Evolutionary conservation across 2,888 invertebrate genomes (phyloP), one percentile per base, ranked within the genome.

Genomic region (Aleiodes testaceus): DNA sequence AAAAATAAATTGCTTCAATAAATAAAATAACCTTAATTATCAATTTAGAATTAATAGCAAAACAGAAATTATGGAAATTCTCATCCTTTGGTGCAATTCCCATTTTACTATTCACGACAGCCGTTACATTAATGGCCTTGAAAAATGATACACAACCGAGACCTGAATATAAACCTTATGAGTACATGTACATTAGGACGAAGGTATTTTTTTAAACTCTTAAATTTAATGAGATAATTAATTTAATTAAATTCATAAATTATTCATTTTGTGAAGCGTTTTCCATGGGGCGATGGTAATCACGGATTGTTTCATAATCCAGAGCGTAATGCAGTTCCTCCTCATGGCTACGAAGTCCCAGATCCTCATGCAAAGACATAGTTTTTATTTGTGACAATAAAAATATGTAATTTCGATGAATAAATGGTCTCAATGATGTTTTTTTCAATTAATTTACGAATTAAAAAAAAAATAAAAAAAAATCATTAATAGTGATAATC

Each of bases 251-350:
- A 63, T 22, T 3, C 7, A 44, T 52, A 12, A 18, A 20, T 18
- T 16, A 16, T 47, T 12, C 50, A 3, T 53, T 52, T 42, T 52
- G 36, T 44, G 7, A 26, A 85, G 85, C 79, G 70, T 20, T 84
- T 78, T 73, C 81, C 82, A 14, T 85, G 85, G 85, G 84, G 84
- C 42, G 83, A 85, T 69, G 85, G 85, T 3, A 78, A 81, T 36
- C 84, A 80, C 66, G 30, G 77, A 6, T 22, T 84, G 0, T 84
- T 85, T 50, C 82, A 82, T 76, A 84, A 85, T 73, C 83, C 85
- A 6, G 66, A 6, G 26, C 75, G 64, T 75, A 85, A 85, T 69
- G 72, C 84, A 3, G 68, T 85, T 14, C 79, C 80, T 2, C 83
- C 83, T 3, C 18, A 81, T 12, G 84, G 84, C 36, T 84, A 84